Conservation (phyloP, 2,888 invertebrate genomes). For the Apodemia zela region DNA sequence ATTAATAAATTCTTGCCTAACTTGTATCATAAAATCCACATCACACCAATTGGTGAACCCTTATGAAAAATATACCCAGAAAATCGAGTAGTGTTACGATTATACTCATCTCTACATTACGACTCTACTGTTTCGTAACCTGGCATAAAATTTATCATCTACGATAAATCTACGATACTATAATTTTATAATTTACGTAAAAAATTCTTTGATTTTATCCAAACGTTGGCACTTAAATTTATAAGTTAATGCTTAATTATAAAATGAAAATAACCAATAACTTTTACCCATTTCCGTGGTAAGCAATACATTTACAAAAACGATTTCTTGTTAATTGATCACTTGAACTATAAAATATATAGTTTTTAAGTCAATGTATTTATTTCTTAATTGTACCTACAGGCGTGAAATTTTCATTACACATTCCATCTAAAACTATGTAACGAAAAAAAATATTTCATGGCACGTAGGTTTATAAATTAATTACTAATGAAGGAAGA, state of each 20-base stretch:
- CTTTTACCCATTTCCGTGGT: neutral
- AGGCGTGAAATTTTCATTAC: neutral
- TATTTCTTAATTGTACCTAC: neutral
- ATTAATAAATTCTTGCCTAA: no score
- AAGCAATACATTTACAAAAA: neutral
- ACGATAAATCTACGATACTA: neutral
- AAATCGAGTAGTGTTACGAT: no score
- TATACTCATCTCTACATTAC: no score
- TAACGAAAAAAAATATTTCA: neutral
- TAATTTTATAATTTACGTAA: neutral
- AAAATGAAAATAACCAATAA: slow-evolving; percentile 4
- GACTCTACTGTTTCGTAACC: no score
- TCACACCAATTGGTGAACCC: no score
- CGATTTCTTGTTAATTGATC: no score
- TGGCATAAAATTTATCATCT: neutral
- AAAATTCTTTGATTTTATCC: neutral
- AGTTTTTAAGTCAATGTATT: neutral
- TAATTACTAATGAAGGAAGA: neutral
- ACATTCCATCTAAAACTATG: no score
- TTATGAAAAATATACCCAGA: no score
- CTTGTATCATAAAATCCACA: no score
- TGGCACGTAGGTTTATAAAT: neutral
- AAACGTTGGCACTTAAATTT: neutral
- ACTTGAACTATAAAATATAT: neutral
- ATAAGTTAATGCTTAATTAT: slow-evolving; percentile 1